Base-by-base conservation (phyloP, 2,113 vertebrate genomes). In the Muntiacus reevesi region DNA sequence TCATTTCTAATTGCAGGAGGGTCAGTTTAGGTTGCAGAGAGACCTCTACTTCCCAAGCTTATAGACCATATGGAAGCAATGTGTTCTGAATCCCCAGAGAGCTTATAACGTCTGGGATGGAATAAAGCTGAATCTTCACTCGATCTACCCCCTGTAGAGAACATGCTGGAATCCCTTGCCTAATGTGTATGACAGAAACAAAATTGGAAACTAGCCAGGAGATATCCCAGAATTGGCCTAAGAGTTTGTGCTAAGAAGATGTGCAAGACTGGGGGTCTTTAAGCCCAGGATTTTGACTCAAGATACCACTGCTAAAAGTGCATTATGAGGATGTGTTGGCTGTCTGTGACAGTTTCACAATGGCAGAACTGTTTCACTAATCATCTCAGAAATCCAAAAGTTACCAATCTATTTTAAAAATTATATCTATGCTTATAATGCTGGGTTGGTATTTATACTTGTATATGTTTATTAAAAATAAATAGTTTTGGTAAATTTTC, bases 1-100 rank as follows among this genome's bases (percentile, higher is more conserved):
- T 79, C 94, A 74, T 96, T 95, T 91, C 82, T 98, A 95, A 94
- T 94, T 93, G 95, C 45, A 54, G 85, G 55, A 96, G n/a, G 85
- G 86, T 94, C 93, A 36, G 84, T 89, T 88, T 19, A 84, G 71
- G 91, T 54, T 57, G 62, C 83, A 74, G 55, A 30, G 47, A 78
- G 85, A 50, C 17, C 28, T 81, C 50, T 86, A 91, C 52, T 97
- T 91, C 78, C 62, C 27, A 23, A 36, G 62, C 33, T 57, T 47
- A 60, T 0, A 33, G 40, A 83, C 57, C 62, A 84, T 40, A 87
- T 60, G 52, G 86, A 81, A 62, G 7, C 74, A 40, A 30, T 81
- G 45, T 87, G 71, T 59, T 95, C 36, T 64, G 36, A 88, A 47
- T 83, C 76, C 25, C 28, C 33, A n/a, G 83, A 87, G 67, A 93